These are phyloP conservation scores for Scelioninae gen. 1 DNA, from an alignment of 2,888 invertebrate species.

Conservation along the genomic window DNA sequence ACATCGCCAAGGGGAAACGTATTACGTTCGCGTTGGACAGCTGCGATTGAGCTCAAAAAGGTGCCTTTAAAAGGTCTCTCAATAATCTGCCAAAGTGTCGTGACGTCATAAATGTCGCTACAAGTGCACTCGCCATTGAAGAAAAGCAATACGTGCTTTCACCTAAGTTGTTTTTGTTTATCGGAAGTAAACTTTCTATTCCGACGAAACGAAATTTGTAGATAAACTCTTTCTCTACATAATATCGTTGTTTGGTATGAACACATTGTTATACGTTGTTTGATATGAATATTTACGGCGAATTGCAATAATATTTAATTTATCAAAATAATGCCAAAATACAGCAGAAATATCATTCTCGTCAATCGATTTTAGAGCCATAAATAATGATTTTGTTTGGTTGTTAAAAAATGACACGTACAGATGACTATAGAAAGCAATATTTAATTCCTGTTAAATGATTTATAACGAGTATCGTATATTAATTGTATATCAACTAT, in stretches of 20 bases:
- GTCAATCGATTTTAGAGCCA: conserved; percentile 8
- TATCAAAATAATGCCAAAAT: background rate
- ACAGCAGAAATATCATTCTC: background rate
- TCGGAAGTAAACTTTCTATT: conserved; percentile 53
- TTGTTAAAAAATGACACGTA: conserved; percentile 8
- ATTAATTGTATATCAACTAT: background rate
- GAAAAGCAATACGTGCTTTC: conserved; percentile 56
- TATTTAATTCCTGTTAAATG: conserved; percentile 25
- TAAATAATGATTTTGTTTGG: conserved; percentile 9
- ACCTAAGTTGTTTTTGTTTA: conserved; percentile 58
- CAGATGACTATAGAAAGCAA: conserved; percentile 11
- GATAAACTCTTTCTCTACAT: conserved; percentile 5
- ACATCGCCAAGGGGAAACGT: conserved; percentile 41
- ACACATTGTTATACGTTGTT: conserved; percentile 18
- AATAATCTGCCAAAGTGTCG: conserved; percentile 60
- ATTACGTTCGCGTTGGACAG: conserved; percentile 49
- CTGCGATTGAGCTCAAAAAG: conserved; percentile 62
- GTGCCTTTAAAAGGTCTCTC: conserved; percentile 63
- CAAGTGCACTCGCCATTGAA: conserved; percentile 58
- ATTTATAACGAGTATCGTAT: conserved; percentile 17
- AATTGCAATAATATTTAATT: conserved; percentile 14
- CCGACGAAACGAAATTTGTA: conserved; percentile 39
- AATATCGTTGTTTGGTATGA: conserved; percentile 29
- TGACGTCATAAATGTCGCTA: conserved; percentile 62
- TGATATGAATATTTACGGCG: conserved; percentile 16